Base-by-base conservation (phyloP, 2,113 vertebrate genomes). In the Hipposideros armiger region DNA sequence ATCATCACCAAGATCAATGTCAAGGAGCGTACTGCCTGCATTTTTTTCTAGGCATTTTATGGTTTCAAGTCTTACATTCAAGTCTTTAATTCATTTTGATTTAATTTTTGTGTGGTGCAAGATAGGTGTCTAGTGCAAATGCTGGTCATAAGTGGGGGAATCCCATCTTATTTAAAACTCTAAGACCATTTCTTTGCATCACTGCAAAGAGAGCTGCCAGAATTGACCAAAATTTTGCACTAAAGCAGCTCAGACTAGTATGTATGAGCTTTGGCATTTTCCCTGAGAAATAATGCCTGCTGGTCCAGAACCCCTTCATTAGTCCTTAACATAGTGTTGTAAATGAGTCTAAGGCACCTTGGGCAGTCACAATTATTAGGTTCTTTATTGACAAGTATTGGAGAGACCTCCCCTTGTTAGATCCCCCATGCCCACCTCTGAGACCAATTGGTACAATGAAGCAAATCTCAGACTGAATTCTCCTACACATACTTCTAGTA, bases 341-440 rank as follows among this genome's bases (percentile, higher is more conserved):
- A 50, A 83, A 67, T 11, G 22, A 14, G 73, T 73, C 28, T 82
- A 24, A 56, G 58, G 16, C 36, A 40, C 42, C 9, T 52, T 40
- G 45, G 36, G 30, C 32, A 8, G 45, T 83, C 67, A 74, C 47
- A 80, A 24, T 50, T 26, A 80, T 19, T 50, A 45, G 28, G 45
- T 50, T 22, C 60, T 72, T 80, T 56, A 70, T 30, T n/a, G 78
- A 36, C n/a, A 74, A 67, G 47, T 85, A 56, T 56, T 56, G 47
- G 52, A 9, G 13, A 66, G 26, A 30, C 7, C 2, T 32, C 30
- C 11, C 6, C 4, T 84, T 84, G 50, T 77, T 64, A n/a, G 77
- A 32, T 10, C 1, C 11, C 5, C 36, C 40, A 0, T 1, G 0
- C 32, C 26, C 0, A 1, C 0, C 2, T 60, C 47, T 32, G 72